Conservation (phyloP, 1,140 invertebrate species). For the Pemphigus obesinymphae region DNA sequence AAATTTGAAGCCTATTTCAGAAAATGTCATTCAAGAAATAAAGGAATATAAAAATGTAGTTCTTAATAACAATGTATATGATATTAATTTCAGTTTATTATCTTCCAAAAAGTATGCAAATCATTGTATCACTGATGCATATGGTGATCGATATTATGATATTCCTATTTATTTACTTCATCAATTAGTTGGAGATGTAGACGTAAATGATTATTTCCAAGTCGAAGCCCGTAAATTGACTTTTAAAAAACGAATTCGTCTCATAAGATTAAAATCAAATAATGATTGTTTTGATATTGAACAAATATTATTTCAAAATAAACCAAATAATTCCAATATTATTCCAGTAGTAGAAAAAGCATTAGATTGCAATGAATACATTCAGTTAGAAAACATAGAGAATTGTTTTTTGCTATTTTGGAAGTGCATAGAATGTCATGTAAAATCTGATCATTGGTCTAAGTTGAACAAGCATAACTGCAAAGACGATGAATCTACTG, state of each 20-base stretch:
- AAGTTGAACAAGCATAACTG: conserved; percentile 29
- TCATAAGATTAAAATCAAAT: not conserved
- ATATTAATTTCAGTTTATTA: not conserved
- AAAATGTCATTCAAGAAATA: not conserved
- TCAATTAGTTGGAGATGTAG: not conserved
- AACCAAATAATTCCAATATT: conserved; percentile 11
- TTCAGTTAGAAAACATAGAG: not conserved
- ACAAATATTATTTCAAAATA: conserved; percentile 39
- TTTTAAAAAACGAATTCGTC: conserved; percentile 20
- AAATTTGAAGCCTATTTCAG: not conserved
- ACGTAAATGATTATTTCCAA: conserved; percentile 38
- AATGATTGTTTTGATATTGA: conserved; percentile 5
- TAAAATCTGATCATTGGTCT: conserved; percentile 31
- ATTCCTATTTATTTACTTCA: conserved; percentile 22
- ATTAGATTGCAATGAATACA: not conserved
- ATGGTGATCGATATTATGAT: conserved; percentile 31
- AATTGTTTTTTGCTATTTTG: conserved; percentile 16
- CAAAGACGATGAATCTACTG: not conserved
- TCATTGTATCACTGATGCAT: conserved; percentile 29
- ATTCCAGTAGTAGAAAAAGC: conserved; percentile 29
- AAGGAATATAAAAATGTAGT: not conserved
- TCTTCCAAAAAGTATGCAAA: not conserved
- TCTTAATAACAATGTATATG: not conserved
- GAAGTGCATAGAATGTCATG: conserved; percentile 17
- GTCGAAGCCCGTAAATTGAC: conserved; percentile 30